These are phyloP conservation scores for Malurus splendens DNA, from an alignment of 2,797 vertebrate genomes.

Conservation along the genomic window DNA sequence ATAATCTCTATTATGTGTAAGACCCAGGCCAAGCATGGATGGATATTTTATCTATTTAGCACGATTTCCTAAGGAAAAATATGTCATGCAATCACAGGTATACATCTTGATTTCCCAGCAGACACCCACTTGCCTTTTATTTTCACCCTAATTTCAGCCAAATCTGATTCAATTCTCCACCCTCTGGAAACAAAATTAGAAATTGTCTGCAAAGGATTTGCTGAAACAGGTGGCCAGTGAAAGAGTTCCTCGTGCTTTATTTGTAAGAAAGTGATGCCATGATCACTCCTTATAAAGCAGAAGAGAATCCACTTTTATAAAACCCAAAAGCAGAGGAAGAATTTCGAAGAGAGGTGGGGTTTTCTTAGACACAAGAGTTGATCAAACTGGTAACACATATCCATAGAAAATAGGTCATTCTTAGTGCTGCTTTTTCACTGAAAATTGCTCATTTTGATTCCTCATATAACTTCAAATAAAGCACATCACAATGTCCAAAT, in stretches of 20 bases:
- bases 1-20: neutral
- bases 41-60: neutral
- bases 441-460: neutral
- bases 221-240: neutral
- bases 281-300: neutral
- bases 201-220: neutral
- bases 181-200: neutral
- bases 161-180: neutral
- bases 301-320: neutral
- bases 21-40: neutral
- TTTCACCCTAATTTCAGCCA: neutral
- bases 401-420: neutral
- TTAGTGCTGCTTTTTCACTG: neutral
- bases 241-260: neutral
- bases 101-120: neutral
- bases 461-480: neutral
- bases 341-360: neutral
- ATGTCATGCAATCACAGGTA: neutral
- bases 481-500: neutral
- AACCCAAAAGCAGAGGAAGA: neutral
- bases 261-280: neutral
- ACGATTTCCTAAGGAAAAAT: neutral
- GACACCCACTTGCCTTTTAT: neutral
- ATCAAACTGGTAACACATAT: neutral
- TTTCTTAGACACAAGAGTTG: neutral